Conservation (phyloP, 2,113 vertebrate genomes). For the Lates calcarifer region DNA sequence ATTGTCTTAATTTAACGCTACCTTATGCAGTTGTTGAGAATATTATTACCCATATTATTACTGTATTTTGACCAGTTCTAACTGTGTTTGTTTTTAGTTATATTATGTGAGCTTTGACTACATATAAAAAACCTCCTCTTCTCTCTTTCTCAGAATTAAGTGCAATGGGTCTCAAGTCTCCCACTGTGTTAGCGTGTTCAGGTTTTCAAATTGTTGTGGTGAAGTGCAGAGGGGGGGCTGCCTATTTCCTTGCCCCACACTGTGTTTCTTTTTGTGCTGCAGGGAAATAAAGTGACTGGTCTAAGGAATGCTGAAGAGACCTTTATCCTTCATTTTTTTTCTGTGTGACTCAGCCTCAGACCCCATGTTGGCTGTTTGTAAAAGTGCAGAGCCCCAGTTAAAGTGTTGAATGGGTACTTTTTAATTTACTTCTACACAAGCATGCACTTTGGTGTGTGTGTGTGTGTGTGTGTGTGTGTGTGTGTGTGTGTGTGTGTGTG, state of each 20-base stretch:
- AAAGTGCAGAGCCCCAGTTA: constrained; percentile 20
- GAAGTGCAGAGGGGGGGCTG: neutral
- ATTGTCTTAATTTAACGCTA: neutral
- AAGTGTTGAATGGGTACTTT: constrained; percentile 12
- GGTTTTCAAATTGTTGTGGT: constrained; percentile 12
- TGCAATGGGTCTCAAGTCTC: constrained; percentile 43
- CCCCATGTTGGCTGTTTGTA: constrained; percentile 48
- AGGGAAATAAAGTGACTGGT: constrained; percentile 31
- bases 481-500: neutral
- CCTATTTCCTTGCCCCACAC: constrained; percentile 16
- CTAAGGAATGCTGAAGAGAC: constrained; percentile 58
- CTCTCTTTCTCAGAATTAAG: neutral
- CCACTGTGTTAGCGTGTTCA: constrained; percentile 14
- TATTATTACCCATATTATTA: neutral
- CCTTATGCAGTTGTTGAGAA: neutral
- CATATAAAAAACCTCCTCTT: constrained; percentile 18
- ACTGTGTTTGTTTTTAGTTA: neutral
- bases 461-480: no score
- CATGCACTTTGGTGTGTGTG: neutral
- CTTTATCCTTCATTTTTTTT: constrained; percentile 44
- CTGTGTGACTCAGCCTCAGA: constrained; percentile 41
- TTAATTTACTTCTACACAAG: neutral
- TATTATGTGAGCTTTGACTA: neutral
- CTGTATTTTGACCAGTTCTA: neutral
- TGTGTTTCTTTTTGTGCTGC: constrained; percentile 39